Conservation (phyloP, 2,797 vertebrate species). For the Gallinago stenura region DNA sequence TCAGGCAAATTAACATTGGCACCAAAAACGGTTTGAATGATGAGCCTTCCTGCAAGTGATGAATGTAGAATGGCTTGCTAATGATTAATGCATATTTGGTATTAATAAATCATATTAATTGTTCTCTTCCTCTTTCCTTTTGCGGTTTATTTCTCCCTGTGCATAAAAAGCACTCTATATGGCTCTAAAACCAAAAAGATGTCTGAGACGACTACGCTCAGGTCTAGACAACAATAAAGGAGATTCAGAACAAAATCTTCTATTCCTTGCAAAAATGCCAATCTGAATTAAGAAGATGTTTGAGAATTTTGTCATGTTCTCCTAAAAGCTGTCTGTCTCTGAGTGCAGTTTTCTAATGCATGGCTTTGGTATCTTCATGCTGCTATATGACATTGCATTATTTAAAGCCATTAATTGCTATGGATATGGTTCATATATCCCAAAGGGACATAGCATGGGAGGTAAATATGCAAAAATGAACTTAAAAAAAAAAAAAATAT, state of each 20-base stretch:
- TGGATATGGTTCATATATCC: background rate
- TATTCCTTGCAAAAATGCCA: background rate
- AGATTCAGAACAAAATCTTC: background rate
- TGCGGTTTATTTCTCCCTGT: background rate
- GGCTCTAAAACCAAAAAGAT: background rate
- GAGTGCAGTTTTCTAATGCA: accelerated
- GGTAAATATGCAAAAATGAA: background rate
- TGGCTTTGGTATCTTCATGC: background rate
- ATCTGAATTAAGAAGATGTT: background rate
- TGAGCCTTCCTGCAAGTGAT: constrained; percentile 52
- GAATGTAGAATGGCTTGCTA: constrained; percentile 37
- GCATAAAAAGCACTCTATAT: background rate
- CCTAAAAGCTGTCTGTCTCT: background rate
- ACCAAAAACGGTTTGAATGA: constrained; percentile 50
- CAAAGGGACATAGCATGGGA: background rate
- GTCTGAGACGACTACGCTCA: background rate
- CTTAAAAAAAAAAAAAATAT: background rate
- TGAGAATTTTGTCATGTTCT: background rate
- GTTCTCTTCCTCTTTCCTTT: constrained; percentile 26
- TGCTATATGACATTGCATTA: background rate
- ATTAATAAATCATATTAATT: constrained; percentile 73
- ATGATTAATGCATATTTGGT: constrained; percentile 63
- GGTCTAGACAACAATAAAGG: background rate
- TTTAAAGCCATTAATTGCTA: background rate
- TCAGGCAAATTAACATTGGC: constrained; percentile 22